phyloP scores from a whole-genome alignment of 2,888 invertebrate genomes.

The Bombylius major region DNA sequence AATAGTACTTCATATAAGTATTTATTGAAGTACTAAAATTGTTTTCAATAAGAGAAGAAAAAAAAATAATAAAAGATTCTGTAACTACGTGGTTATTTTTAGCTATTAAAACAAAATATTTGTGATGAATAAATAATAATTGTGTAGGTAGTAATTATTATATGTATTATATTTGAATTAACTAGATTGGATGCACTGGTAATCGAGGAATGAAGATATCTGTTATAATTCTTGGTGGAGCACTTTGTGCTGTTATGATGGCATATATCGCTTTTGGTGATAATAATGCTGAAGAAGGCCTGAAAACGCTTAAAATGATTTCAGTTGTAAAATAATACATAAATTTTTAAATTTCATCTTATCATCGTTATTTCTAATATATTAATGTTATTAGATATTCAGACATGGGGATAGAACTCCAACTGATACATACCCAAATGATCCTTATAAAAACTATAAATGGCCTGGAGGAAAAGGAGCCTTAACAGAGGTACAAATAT shows the following conservation, averaged over 20 bases:
- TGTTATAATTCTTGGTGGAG: conserved; percentile 28
- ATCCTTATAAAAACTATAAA: conserved; percentile 58
- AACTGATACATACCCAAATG: conserved; percentile 59
- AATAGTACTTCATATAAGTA: too few relatives aligned
- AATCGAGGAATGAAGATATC: conserved; percentile 30
- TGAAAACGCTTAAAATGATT: conserved; percentile 32
- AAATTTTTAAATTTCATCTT: not conserved
- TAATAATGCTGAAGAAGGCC: conserved; percentile 29
- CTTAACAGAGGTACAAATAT: conserved; percentile 43
- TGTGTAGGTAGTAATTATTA: too few relatives aligned
- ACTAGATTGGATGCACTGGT: not conserved
- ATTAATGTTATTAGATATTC: conserved; percentile 25
- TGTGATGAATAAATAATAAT: too few relatives aligned
- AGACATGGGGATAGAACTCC: conserved; percentile 46
- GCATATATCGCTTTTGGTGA: conserved; percentile 35
- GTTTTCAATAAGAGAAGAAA: too few relatives aligned
- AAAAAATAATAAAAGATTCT: too few relatives aligned
- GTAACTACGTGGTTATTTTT: too few relatives aligned
- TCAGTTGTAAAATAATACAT: conserved; percentile 25
- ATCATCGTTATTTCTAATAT: not conserved
- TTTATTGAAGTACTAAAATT: too few relatives aligned
- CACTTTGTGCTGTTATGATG: conserved; percentile 29
- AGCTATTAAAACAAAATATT: too few relatives aligned
- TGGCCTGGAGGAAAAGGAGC: conserved; percentile 78
- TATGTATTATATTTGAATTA: too few relatives aligned